Evolutionary conservation across 2,113 vertebrate genomes (phyloP).

Genomic region (Embiotoca jacksoni): DNA sequence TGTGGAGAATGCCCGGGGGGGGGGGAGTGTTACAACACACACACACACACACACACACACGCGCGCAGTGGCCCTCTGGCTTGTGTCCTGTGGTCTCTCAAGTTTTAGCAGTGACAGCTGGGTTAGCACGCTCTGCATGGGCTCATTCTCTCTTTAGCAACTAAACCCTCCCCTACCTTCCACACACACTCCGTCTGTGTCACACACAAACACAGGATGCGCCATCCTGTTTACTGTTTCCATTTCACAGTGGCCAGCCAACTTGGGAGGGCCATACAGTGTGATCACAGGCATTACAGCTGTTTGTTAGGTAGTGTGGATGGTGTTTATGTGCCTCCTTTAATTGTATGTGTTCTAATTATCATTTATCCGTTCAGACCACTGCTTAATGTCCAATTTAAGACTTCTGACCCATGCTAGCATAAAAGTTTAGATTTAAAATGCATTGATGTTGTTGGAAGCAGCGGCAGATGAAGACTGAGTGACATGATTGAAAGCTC

Average conservation of each 20-base stretch:
- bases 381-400: not conserved
- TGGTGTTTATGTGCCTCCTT: constrained; percentile 3
- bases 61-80: constrained; percentile 67
- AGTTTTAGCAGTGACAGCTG: constrained; percentile 82
- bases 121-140: constrained; percentile 70
- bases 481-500: too few relatives aligned
- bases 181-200: constrained; percentile 29
- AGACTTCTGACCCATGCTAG: not conserved
- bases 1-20: constrained; percentile 70
- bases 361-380: not conserved
- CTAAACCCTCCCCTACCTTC: not conserved
- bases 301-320: constrained; percentile 58
- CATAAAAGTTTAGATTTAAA: not conserved
- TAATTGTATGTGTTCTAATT: constrained; percentile 11
- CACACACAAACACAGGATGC: constrained; percentile 70
- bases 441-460: too few relatives aligned
- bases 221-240: constrained; percentile 81
- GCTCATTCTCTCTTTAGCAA: constrained; percentile 66
- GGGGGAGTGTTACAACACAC: constrained; percentile 53
- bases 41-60: constrained; percentile 49
- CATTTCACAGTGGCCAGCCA: constrained; percentile 74
- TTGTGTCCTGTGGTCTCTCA: constrained; percentile 67
- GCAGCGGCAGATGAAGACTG: not conserved
- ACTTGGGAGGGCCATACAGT: constrained; percentile 74
- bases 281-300: constrained; percentile 66